Conservation (phyloP, 2,113 vertebrate genomes). For the Amphiprion percula region DNA sequence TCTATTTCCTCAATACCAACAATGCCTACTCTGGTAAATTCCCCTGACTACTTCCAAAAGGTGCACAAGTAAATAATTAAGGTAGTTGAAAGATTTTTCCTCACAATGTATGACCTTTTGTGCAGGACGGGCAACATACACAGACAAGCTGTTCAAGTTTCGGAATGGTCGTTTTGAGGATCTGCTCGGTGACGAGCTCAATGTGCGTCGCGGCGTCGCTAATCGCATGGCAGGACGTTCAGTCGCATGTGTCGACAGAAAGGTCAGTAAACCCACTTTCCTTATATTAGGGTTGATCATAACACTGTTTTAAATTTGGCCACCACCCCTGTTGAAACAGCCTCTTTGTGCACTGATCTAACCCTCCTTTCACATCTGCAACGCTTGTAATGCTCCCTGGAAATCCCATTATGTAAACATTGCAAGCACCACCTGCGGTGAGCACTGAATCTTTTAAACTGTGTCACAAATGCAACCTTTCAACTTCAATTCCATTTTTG, state of each 20-base stretch:
- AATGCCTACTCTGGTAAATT: constrained; percentile 93
- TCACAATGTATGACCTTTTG: background rate
- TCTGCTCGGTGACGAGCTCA: constrained; percentile 91
- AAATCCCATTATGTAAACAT: too few species aligned
- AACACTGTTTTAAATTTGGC: too few species aligned
- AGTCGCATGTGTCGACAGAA: constrained; percentile 94
- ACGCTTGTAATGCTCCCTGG: too few species aligned
- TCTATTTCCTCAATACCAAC: constrained; percentile 99
- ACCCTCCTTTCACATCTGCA: too few species aligned
- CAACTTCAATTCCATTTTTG: too few species aligned
- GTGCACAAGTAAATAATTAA: background rate
- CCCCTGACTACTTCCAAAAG: background rate
- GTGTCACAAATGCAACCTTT: too few species aligned
- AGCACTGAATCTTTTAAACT: too few species aligned
- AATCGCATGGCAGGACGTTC: constrained; percentile 93
- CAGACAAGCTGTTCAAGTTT: constrained; percentile 96
- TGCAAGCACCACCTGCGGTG: too few species aligned
- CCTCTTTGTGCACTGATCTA: too few species aligned
- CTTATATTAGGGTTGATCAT: too few species aligned
- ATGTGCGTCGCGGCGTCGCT: constrained; percentile 87
- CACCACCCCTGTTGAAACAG: too few species aligned
- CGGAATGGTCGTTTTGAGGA: constrained; percentile 95
- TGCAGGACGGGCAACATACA: constrained; percentile 92
- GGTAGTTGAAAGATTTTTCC: background rate
- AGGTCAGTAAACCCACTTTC: constrained; percentile 76